These are phyloP conservation scores for Parnassius mnemosyne DNA, from an alignment of 2,888 invertebrate species.

Conservation along the genomic window DNA sequence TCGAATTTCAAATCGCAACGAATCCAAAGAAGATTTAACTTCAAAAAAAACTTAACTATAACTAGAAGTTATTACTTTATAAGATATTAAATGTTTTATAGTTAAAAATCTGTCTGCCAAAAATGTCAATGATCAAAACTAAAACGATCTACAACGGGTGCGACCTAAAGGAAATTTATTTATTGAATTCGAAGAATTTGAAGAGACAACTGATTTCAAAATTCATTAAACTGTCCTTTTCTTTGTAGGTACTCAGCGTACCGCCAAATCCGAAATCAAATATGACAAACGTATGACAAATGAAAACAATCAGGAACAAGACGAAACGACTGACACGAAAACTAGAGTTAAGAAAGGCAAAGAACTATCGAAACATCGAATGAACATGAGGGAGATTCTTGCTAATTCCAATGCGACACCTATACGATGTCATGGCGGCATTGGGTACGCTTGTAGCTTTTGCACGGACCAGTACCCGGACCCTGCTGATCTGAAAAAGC, in stretches of 20 bases:
- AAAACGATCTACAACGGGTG: not conserved
- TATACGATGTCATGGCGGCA: constrained; percentile 42
- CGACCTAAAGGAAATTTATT: not conserved
- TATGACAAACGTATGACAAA: constrained; percentile 15
- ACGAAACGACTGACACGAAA: constrained; percentile 7
- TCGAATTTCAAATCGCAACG: too few species aligned
- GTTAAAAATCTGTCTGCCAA: not conserved
- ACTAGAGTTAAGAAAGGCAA: constrained; percentile 29
- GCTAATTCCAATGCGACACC: constrained; percentile 57
- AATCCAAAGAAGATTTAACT: too few species aligned
- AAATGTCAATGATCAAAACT: not conserved
- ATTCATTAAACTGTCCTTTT: constrained; percentile 34
- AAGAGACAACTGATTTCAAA: constrained; percentile 7
- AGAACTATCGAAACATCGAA: constrained; percentile 44
- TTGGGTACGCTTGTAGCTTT: constrained; percentile 51
- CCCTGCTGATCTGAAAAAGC: constrained; percentile 49
- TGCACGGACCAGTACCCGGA: constrained; percentile 42
- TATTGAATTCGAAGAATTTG: not conserved
- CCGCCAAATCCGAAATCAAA: constrained; percentile 28
- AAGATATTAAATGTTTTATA: not conserved
- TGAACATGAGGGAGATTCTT: constrained; percentile 47
- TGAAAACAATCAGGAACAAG: constrained; percentile 11
- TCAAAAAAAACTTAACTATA: too few species aligned
- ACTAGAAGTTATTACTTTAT: too few species aligned
- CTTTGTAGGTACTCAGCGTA: constrained; percentile 37